Evolutionary conservation across 2,888 invertebrate species (phyloP), one percentile per base, ranked within the genome.

Genomic region (Alentia gelatinosa): DNA sequence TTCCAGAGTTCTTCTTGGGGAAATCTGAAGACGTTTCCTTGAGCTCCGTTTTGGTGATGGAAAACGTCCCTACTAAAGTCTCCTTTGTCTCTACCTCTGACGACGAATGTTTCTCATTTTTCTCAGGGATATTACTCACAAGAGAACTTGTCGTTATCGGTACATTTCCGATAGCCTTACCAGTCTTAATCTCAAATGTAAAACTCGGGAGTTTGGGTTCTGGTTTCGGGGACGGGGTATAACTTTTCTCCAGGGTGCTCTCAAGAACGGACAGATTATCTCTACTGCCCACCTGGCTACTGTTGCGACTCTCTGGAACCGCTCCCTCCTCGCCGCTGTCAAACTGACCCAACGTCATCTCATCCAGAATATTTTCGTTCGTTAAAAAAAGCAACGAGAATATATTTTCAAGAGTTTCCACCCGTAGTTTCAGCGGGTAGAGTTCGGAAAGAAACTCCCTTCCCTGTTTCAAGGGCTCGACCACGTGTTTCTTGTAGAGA

Each of bases 351-450:
- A 74, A 37, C 12, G 26, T 30, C 33, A 30, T 23, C 33, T 50
- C 86, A 40, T 97, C 97, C 12, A 96, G 96, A 92, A 97, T 96
- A 94, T 97, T 97, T 94, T 97, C 97, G 93, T 97, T 97, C 93
- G 97, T 97, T 86, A 97, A 94, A 95, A 98, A 98, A 63, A 98
- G 96, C 93, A 98, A 97, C 0, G 97, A 97, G 95, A 98, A 98
- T 92, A 98, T 97, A 95, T 98, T 97, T 95, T 98, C 97, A 90
- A 98, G 96, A 0, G 97, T 96, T 96, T 98, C 97, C 0, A 97
- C 93, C 37, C 95, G 92, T 88, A 94, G 95, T 12, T 94, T 94
- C 89, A 95, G 92, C 37, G 96, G 95, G 90, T 94, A 94, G 37
- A 95, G 91, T 74, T 93, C 93, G 7, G 93, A 90, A 12, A 95